Base-by-base conservation (phyloP, 2,888 invertebrate genomes). In the Cantharis flavilabris region DNA sequence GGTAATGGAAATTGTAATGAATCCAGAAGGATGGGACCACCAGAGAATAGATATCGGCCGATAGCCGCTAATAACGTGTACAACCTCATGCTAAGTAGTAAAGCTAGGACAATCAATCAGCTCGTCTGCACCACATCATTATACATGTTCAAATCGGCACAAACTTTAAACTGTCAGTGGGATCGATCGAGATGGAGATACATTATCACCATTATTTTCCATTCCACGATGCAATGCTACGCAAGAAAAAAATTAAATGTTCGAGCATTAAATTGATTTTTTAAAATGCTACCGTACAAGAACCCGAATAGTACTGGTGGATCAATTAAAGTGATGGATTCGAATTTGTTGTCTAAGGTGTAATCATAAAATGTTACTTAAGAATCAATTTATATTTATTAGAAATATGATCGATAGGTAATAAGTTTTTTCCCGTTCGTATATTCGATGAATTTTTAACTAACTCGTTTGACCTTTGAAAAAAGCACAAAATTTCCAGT, bases 41-140 rank as follows among this genome's bases (percentile, higher is more conserved):
- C 86, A 80, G 82, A 80, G 86, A 81, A 81, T 80, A 83, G 86
- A 86, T 86, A 84, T 83, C 83, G 80, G 83, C 83, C 85, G 86
- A 86, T 86, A 86, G 84, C 84, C 84, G 85, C 86, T 86, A 86
- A 86, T 86, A 86, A 85, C 84, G 84, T 85, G 86, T 86, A 86
- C 85, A 84, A 83, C 84, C 83, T 84, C 85, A 86, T 86, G 85
- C 84, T 86, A 85, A 86, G 85, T 85, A 85, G 86, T 83, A 80
- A 84, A 85, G 83, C 83, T 80, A 77, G 81, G 82, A 84, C 85
- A 85, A 86, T 86, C 86, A 86, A 86, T 86, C 86, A 86, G 85
- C 77, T 75, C 75, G 80, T 80, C 79, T 78, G 79, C 78, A 78
- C 75, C 82, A 81, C 81, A 81, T 82, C 82, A 81, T 82, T 82